Evolutionary conservation across 2,797 vertebrate species (phyloP), one percentile per base, ranked within the genome.

Genomic region (Diceros bicornis): DNA sequence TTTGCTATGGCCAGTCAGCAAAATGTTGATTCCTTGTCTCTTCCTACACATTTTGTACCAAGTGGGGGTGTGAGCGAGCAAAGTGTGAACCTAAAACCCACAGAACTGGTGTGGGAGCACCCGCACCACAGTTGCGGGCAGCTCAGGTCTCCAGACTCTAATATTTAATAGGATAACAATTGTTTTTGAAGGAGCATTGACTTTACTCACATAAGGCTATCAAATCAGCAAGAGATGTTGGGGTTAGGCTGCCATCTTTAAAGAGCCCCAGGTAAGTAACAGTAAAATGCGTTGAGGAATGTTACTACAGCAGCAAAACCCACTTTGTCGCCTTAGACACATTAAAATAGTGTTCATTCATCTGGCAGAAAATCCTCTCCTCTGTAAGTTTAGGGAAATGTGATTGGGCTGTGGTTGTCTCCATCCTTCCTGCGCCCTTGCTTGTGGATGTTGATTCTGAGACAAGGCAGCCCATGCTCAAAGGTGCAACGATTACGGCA

Each of bases 391-490:
- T n/a, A 14, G 37, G 1, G n/a, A 92, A 21, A 14, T 20, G 2
- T 8, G 20, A 29, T 16, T 44, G 21, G 29, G 29, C 57, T 44
- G 1, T 25, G n/a, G 29, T 50, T 17, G 17, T 92, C 75, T 47
- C 69, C 2, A 1, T 12, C 8, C 57, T 6, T 9, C 41, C 79
- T 0, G 10, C 17, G 10, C 16, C 68, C 64, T 13, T 6, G 4
- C 18, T 37, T 0, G 0, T 10, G 8, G 18, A 72, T 66, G n/a
- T 6, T 3, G 12, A 6, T 11, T 52, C 72, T 6, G 34, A 93
- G 41, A 14, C 3, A 5, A 5, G 44, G 13, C 12, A 57, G 55
- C 47, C 69, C 32, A 9, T 0, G 14, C 21, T 61, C 0, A 14
- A 74, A 81, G 79, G 27, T 21, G 9, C 11, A 4, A 2, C 29